phyloP scores from a whole-genome alignment of 2,888 invertebrate genomes.

The Euclidia mi region DNA sequence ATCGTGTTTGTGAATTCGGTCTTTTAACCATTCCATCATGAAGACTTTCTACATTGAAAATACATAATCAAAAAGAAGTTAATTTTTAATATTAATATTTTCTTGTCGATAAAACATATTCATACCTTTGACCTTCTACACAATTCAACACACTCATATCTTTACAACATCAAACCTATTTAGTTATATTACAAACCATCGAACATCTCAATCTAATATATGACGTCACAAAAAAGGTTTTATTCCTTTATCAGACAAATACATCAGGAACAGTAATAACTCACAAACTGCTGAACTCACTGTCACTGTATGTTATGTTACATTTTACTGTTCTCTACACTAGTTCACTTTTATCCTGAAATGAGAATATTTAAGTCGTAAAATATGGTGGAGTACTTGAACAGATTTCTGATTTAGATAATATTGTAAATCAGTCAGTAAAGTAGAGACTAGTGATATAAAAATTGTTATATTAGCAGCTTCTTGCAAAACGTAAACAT shows the following conservation, averaged over 20 bases:
- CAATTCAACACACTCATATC: not conserved
- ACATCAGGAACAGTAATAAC: constrained; percentile 30
- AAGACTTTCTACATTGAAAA: too few relatives aligned
- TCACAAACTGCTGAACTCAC: constrained; percentile 45
- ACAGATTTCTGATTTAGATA: not conserved
- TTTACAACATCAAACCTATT: not conserved
- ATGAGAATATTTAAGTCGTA: constrained; percentile 11
- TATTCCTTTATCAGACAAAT: constrained; percentile 12
- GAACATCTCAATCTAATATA: not conserved
- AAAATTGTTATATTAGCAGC: too few relatives aligned
- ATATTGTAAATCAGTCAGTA: too few relatives aligned
- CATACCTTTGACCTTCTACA: too few relatives aligned
- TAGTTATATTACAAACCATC: not conserved
- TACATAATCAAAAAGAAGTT: too few relatives aligned
- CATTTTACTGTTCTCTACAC: constrained; percentile 27
- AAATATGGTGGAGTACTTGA: constrained; percentile 7
- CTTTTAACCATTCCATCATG: too few relatives aligned
- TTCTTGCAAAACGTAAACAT: too few relatives aligned
- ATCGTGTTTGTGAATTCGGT: too few relatives aligned
- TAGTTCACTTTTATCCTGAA: constrained; percentile 17
- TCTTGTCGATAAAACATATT: too few relatives aligned
- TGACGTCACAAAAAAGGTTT: constrained; percentile 19
- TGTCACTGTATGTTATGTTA: constrained; percentile 43
- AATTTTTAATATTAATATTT: too few relatives aligned
- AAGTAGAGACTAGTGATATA: too few relatives aligned